Conservation (phyloP, 2,797 vertebrate genomes). For the Esox lucius region DNA sequence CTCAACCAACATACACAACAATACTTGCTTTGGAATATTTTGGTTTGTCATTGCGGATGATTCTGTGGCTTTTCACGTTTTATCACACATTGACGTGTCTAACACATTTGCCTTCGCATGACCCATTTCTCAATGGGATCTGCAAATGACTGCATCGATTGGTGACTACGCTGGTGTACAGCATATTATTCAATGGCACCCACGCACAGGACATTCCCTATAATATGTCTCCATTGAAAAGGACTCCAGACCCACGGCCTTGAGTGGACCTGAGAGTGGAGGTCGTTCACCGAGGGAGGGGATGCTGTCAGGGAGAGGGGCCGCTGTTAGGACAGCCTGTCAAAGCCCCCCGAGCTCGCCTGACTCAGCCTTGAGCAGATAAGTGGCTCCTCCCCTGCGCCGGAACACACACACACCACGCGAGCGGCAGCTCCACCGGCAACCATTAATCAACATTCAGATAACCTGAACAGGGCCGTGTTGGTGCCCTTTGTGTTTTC, state of each 20-base stretch:
- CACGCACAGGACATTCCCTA: neutral
- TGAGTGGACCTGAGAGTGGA: conserved; percentile 67
- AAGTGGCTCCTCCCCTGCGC: conserved; percentile 75
- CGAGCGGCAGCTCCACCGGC: conserved; percentile 64
- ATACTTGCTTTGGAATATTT: neutral
- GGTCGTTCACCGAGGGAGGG: conserved; percentile 19
- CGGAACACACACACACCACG: conserved; percentile 68
- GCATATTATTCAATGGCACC: neutral
- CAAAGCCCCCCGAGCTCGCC: conserved; percentile 63
- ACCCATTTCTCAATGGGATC: neutral
- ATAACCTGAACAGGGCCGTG: conserved; percentile 35
- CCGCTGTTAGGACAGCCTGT: conserved; percentile 72
- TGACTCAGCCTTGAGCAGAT: conserved; percentile 78
- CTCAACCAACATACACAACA: neutral
- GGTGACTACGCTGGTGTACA: neutral
- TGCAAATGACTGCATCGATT: neutral
- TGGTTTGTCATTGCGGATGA: neutral
- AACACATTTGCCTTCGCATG: neutral
- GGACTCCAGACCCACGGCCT: conserved; percentile 66
- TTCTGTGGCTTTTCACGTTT: neutral
- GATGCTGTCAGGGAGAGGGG: conserved; percentile 34
- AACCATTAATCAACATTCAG: conserved; percentile 45
- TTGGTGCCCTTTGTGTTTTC: conserved; percentile 31
- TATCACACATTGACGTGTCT: neutral
- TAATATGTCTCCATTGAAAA: neutral